A percentile compares a stretch with the other conserved stretches of the same genome.
phyloP scores from a whole-genome alignment of 2,113 vertebrate genomes.

The Poecilia latipinna region DNA sequence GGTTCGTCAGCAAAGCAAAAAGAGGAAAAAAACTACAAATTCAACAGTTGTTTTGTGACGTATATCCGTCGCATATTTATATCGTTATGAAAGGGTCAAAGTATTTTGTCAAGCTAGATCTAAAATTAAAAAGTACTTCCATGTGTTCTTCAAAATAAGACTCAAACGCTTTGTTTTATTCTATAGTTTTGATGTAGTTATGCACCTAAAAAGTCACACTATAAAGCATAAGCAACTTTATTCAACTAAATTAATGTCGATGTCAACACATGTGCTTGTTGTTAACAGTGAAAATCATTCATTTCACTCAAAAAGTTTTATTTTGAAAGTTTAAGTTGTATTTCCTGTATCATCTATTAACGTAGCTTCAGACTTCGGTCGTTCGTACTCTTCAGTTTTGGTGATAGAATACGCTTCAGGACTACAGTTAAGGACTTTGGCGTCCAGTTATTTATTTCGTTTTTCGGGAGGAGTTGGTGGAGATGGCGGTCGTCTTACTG shows the following conservation, averaged over 20 bases:
- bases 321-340: constrained; percentile 29
- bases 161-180: not conserved
- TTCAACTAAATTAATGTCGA: not conserved
- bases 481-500: constrained; percentile 91
- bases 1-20: constrained; percentile 46
- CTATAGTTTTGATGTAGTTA: not conserved
- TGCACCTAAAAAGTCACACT: not conserved
- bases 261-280: not conserved
- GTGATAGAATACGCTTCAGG: not conserved
- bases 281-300: not conserved
- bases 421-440: not conserved
- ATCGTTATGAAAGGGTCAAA: not conserved
- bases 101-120: too few relatives aligned
- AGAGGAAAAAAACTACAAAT: constrained; percentile 19
- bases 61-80: constrained; percentile 62
- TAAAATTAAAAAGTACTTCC: not conserved
- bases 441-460: not conserved
- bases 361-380: not conserved
- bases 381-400: not conserved
- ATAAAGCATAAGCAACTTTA: not conserved
- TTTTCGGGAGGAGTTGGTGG: not conserved
- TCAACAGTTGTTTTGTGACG: not conserved
- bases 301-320: constrained; percentile 16
- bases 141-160: constrained; percentile 11
- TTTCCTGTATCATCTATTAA: not conserved